These are phyloP conservation scores for Xyrauchen texanus DNA, from an alignment of 2,113 vertebrate species.

Conservation along the genomic window DNA sequence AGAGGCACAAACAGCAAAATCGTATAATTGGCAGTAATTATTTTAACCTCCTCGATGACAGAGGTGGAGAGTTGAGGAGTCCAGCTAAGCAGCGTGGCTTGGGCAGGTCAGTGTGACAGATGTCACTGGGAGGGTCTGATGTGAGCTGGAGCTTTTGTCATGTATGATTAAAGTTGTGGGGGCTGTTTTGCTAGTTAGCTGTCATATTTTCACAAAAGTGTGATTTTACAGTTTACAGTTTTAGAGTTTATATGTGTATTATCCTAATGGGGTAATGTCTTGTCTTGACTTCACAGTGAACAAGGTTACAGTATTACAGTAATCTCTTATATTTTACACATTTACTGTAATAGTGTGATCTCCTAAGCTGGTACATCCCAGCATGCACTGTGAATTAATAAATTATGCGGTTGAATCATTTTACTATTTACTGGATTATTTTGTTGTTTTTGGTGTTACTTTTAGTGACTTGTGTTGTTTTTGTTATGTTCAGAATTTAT, in stretches of 20 bases:
- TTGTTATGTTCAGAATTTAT: too few relatives aligned
- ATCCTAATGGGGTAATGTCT: too few relatives aligned
- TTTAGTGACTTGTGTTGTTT: too few relatives aligned
- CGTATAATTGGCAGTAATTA: slow-evolving; percentile 6
- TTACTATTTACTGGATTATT: too few relatives aligned
- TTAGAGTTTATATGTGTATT: not conserved
- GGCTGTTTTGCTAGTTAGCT: not conserved
- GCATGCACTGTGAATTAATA: too few relatives aligned
- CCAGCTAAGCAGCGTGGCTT: slow-evolving; percentile 58
- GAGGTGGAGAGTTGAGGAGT: slow-evolving; percentile 34
- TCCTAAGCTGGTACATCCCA: too few relatives aligned
- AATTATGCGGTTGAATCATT: too few relatives aligned
- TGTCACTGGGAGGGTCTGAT: slow-evolving; percentile 57
- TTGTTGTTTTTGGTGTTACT: too few relatives aligned
- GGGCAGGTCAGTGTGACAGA: slow-evolving; percentile 59
- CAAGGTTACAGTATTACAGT: too few relatives aligned
- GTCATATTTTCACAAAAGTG: not conserved
- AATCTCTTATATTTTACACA: too few relatives aligned
- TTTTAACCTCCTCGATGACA: not conserved
- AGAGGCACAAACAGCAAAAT: slow-evolving; percentile 1
- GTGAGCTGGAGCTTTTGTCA: slow-evolving; percentile 20
- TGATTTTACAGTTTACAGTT: not conserved
- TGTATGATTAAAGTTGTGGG: not conserved
- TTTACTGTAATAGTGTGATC: too few relatives aligned
- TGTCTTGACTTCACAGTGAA: too few relatives aligned